Evolutionary conservation across 1,140 invertebrate genomes (phyloP), one percentile per base, ranked within the genome.

Genomic region (Parasteatoda tepidariorum): DNA sequence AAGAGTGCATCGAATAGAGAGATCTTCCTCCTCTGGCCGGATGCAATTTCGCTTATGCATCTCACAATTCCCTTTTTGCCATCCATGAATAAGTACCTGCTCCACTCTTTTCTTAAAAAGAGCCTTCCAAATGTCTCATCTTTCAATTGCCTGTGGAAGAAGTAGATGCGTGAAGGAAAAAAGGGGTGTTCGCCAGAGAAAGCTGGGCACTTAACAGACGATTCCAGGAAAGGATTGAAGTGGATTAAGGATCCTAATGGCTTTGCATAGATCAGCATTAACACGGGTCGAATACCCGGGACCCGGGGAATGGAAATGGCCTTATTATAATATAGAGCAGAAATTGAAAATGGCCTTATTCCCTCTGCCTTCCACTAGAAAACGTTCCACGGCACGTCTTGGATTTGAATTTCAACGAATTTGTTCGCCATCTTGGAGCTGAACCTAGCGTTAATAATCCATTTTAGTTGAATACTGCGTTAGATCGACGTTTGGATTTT

Each of bases 211-310:
- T 78, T 78, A 78, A 61, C 74, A 66, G 74, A 78, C 74, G 61
- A 78, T 78, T 78, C 61, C 61, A 54, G 74, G 74, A 54, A 70
- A 66, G 74, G 74, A 64, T 78, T 78, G 62, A 38, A 78, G 74
- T 78, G 74, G 74, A 78, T 78, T 78, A 78, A 66, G 62, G 62
- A 26, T 9, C 76, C 76, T 79, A 79, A 79, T 79, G 76, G 62
- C 76, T 68, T 68, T 79, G 76, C 76, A 79, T 79, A 79, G 76
- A 79, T 79, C 76, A 79, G 76, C 76, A 79, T 79, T 79, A 79
- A 66, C 61, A 68, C 64, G 33, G 64, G 31, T 67, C 64, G 64
- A 6, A 67, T 67, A 48, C 48, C 33, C 5, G 13, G 61, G 9
- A 1, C 24, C 18, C 67, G 7, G 31, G 30, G 76, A 67, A 79